These are phyloP conservation scores for Saccostrea cuccullata DNA, from an alignment of 1,140 invertebrate genomes.

Conservation along the genomic window DNA sequence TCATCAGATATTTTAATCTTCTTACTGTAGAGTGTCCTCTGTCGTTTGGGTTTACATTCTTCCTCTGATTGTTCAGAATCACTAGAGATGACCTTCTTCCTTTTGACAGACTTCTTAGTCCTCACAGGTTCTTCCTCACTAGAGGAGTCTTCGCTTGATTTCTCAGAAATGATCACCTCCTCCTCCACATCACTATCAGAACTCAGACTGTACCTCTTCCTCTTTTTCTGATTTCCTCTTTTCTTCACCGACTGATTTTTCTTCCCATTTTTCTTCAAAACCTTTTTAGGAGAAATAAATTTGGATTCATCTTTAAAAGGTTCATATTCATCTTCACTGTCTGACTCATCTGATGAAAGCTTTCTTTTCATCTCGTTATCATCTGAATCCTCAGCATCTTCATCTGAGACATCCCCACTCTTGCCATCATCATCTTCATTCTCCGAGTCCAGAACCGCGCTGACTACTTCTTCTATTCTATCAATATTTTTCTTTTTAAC, in stretches of 20 bases:
- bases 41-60: not conserved
- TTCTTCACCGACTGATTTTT: not conserved
- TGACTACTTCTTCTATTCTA: not conserved
- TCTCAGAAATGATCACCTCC: not conserved
- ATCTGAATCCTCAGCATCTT: not conserved
- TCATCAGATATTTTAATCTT: not conserved
- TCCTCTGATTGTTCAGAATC: conserved; percentile 15
- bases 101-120: not conserved
- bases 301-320: conserved; percentile 24
- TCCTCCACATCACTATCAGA: not conserved
- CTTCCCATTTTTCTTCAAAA: not conserved
- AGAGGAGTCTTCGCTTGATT: not conserved
- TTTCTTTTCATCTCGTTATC: not conserved
- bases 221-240: not conserved
- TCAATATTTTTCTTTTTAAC: conserved; percentile 11
- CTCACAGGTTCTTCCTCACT: not conserved
- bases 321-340: not conserved
- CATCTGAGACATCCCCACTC: not conserved
- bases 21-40: not conserved
- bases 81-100: conserved; percentile 9
- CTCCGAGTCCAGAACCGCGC: not conserved
- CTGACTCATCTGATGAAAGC: not conserved
- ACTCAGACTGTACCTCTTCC: not conserved
- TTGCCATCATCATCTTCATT: not conserved
- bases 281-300: not conserved